phyloP scores from a whole-genome alignment of 2,888 invertebrate species.

The Diadegma fenestrale region DNA sequence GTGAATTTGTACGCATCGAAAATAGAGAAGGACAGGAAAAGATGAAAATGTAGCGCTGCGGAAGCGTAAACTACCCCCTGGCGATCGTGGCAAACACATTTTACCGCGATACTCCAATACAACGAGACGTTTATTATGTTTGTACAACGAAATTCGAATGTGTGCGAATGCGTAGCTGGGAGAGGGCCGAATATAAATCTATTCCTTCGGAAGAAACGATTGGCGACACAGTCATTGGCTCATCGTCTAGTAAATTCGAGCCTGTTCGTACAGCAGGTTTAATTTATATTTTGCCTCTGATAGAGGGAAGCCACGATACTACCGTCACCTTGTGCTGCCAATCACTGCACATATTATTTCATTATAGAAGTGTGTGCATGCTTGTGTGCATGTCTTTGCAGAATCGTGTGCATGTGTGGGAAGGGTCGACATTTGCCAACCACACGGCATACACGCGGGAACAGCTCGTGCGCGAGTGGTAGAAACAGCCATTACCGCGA shows the following conservation, averaged over 20 bases:
- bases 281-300: background rate
- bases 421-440: conserved; percentile 59
- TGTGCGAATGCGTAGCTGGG: background rate
- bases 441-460: conserved; percentile 33
- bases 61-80: conserved; percentile 53
- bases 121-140: background rate
- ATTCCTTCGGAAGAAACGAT: conserved; percentile 2
- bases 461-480: conserved; percentile 10
- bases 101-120: conserved; percentile 14
- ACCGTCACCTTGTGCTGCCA: background rate
- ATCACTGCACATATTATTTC: conserved; percentile 17
- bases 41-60: conserved; percentile 28
- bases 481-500: conserved; percentile 24
- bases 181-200: conserved; percentile 55
- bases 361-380: background rate
- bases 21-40: background rate
- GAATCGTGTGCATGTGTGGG: conserved; percentile 12
- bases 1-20: conserved; percentile 37
- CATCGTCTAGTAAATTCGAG: conserved; percentile 9
- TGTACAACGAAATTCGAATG: too few relatives aligned
- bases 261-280: background rate
- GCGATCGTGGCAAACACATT: conserved; percentile 48
- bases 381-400: background rate
- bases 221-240: conserved; percentile 12
- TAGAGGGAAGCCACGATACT: background rate